Evolutionary conservation across 2,888 invertebrate species (phyloP).

Genomic region (Cosmia pyralina): DNA sequence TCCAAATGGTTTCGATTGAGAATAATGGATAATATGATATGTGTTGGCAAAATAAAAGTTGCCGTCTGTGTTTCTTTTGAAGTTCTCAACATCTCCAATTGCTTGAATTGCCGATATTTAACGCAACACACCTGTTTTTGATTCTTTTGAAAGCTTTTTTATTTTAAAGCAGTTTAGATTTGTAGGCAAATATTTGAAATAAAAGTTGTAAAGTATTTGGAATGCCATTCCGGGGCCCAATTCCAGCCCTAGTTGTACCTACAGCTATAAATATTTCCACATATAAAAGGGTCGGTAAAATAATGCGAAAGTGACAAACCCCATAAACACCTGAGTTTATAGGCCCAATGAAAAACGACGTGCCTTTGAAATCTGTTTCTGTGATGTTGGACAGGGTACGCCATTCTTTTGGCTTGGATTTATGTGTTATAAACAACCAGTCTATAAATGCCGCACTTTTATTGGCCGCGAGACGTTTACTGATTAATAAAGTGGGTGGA

Average conservation of each 20-base stretch:
- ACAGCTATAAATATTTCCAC: conserved; percentile 62
- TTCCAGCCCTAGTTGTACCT: conserved; percentile 45
- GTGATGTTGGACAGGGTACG: conserved; percentile 84
- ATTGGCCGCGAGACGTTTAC: conserved; percentile 87
- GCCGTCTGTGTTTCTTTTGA: conserved; percentile 58
- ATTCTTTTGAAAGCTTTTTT: neutral
- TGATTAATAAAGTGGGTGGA: conserved; percentile 88
- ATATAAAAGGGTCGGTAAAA: conserved; percentile 66
- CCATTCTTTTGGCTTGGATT: conserved; percentile 85
- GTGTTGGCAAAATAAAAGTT: conserved; percentile 76
- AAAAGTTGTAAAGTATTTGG: conserved; percentile 27
- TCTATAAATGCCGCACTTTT: conserved; percentile 88
- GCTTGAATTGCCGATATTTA: conserved; percentile 49
- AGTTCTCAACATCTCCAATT: conserved; percentile 59
- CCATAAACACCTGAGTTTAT: conserved; percentile 87
- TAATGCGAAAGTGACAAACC: conserved; percentile 79
- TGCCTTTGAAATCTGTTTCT: conserved; percentile 86
- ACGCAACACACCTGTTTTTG: conserved; percentile 47
- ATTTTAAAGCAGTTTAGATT: neutral
- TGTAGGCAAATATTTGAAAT: conserved; percentile 18
- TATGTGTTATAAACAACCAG: conserved; percentile 86
- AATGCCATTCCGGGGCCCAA: conserved; percentile 21
- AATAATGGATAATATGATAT: conserved; percentile 76
- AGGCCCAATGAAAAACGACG: conserved; percentile 83
- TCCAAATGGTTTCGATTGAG: conserved; percentile 68